phyloP scores from a whole-genome alignment of 2,797 vertebrate genomes.

The Melopsittacus undulatus region DNA sequence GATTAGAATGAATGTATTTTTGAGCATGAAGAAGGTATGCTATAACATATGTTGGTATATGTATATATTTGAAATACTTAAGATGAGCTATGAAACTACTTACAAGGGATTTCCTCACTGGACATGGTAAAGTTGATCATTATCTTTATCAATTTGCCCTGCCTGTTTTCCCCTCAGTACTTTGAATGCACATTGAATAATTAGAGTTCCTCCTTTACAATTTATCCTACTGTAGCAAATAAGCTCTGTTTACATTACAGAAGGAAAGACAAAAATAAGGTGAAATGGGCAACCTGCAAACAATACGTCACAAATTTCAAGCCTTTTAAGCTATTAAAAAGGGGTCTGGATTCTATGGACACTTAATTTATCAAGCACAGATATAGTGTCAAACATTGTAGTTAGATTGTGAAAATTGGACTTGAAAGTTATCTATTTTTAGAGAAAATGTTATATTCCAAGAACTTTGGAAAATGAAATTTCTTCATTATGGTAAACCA shows the following conservation, averaged over 20 bases:
- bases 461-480: conserved; percentile 30
- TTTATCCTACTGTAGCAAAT: background rate
- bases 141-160: background rate
- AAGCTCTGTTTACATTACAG: background rate
- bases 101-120: background rate
- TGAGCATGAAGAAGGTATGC: background rate
- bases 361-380: conserved; percentile 51
- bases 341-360: background rate
- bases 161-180: background rate
- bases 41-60: background rate
- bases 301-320: conserved; percentile 36
- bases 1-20: background rate
- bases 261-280: background rate
- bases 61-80: background rate
- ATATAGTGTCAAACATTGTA: background rate
- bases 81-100: background rate
- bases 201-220: background rate
- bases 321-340: conserved; percentile 47
- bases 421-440: background rate
- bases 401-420: conserved; percentile 48
- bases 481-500: background rate
- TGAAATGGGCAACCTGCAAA: background rate
- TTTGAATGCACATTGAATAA: background rate
- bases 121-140: background rate
- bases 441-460: conserved; percentile 6